Conservation (phyloP, 2,113 vertebrate genomes). For the Brienomyrus longianalis region DNA sequence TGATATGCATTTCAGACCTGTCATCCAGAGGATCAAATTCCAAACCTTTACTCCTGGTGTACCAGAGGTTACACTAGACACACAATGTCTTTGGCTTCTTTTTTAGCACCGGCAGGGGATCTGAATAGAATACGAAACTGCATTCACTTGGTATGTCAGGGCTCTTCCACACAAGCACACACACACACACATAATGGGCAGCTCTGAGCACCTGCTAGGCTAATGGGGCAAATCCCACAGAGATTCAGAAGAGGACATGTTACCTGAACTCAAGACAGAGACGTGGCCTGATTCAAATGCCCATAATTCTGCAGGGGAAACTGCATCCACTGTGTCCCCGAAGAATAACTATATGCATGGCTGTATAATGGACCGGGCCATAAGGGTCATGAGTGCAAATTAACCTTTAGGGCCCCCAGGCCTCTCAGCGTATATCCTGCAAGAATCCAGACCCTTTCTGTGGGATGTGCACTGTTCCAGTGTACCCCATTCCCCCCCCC, state of each 20-base stretch:
- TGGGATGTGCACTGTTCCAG: background rate
- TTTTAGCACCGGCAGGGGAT: background rate
- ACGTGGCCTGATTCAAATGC: background rate
- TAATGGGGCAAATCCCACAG: background rate
- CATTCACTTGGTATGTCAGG: background rate
- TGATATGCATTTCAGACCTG: background rate
- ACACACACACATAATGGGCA: background rate
- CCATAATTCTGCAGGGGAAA: background rate
- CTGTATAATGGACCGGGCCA: background rate
- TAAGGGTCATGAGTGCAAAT: background rate
- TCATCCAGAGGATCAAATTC: background rate
- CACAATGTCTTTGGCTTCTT: background rate
- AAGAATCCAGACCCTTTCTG: background rate
- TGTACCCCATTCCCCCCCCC: too few species aligned
- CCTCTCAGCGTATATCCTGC: background rate
- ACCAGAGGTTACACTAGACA: background rate
- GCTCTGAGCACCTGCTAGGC: background rate
- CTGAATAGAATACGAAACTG: conserved; percentile 4
- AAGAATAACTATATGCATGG: background rate
- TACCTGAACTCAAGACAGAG: background rate
- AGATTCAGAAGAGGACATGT: background rate
- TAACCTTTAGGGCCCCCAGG: background rate
- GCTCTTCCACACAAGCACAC: background rate
- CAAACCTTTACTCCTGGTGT: background rate
- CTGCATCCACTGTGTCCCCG: background rate